A percentile compares a stretch with the other conserved stretches of the same genome.
These are phyloP conservation scores for Caretta caretta DNA, from an alignment of 2,113 vertebrate species.

Conservation along the genomic window DNA sequence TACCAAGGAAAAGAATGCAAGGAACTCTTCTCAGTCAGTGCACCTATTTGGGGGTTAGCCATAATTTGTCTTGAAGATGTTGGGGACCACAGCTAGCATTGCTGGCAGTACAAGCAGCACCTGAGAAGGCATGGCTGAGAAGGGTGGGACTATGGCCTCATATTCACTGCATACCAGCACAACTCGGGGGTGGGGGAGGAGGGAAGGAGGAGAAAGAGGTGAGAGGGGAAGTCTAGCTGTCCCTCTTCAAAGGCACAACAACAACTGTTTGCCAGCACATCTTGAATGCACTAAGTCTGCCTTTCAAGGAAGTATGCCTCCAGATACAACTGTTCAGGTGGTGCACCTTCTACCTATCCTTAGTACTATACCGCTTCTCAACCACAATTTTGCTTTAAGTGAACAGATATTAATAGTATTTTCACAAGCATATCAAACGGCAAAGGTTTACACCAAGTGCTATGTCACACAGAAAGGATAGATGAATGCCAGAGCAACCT, in stretches of 20 bases:
- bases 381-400: background rate
- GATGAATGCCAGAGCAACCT: too few relatives aligned
- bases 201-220: background rate
- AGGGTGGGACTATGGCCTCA: background rate
- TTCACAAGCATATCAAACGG: background rate
- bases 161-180: background rate
- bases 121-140: background rate
- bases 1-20: background rate
- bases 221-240: background rate
- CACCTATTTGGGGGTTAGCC: background rate
- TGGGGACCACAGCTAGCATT: background rate
- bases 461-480: background rate
- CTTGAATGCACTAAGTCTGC: background rate
- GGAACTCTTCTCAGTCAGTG: rapidly evolving
- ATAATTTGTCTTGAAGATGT: background rate
- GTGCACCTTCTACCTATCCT: background rate
- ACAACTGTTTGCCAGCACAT: background rate
- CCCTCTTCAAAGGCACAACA: background rate
- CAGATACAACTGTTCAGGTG: background rate
- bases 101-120: background rate
- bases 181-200: background rate
- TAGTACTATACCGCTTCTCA: too few relatives aligned
- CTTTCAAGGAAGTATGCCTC: background rate
- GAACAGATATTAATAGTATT: background rate
- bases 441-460: background rate